phyloP scores from a whole-genome alignment of 2,888 invertebrate species.

The Alsophila aescularia region DNA sequence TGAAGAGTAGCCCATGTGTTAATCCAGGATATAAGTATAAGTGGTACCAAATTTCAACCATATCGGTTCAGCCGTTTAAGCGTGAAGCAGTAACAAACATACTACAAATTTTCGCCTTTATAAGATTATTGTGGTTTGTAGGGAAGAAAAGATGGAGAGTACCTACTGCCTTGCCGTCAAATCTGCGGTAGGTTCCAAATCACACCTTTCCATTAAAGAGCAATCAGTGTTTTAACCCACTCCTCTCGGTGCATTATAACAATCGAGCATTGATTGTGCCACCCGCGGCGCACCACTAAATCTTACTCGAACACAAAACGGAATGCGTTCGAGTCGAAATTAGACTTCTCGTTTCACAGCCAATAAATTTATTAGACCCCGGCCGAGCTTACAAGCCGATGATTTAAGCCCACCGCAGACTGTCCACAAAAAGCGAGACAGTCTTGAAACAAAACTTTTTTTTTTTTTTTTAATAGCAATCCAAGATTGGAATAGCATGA shows the following conservation, averaged over 20 bases:
- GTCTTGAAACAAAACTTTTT: conserved; percentile 29
- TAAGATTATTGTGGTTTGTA: neutral
- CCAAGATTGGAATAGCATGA: neutral
- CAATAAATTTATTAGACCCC: conserved; percentile 67
- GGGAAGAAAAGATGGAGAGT: neutral
- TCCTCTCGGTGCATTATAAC: conserved; percentile 25
- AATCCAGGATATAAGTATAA: no score
- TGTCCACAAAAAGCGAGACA: conserved; percentile 32
- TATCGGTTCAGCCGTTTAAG: no score
- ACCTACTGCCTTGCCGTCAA: neutral
- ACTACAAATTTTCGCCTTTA: no score
- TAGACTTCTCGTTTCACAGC: conserved; percentile 69
- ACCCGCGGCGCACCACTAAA: conserved; percentile 49
- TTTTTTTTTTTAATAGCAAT: conserved; percentile 6
- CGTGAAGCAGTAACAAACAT: no score
- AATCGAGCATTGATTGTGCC: conserved; percentile 41
- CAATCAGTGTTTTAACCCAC: conserved; percentile 23
- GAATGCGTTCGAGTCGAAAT: conserved; percentile 60
- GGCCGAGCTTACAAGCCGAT: conserved; percentile 48
- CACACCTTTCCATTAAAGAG: conserved; percentile 18
- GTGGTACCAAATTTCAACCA: no score
- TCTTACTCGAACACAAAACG: conserved; percentile 52
- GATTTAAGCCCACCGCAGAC: conserved; percentile 41
- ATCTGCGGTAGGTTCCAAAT: conserved; percentile 14
- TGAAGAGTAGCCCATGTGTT: no score